Base-by-base conservation (phyloP, 2,113 vertebrate species). In the Eclectus roratus region DNA sequence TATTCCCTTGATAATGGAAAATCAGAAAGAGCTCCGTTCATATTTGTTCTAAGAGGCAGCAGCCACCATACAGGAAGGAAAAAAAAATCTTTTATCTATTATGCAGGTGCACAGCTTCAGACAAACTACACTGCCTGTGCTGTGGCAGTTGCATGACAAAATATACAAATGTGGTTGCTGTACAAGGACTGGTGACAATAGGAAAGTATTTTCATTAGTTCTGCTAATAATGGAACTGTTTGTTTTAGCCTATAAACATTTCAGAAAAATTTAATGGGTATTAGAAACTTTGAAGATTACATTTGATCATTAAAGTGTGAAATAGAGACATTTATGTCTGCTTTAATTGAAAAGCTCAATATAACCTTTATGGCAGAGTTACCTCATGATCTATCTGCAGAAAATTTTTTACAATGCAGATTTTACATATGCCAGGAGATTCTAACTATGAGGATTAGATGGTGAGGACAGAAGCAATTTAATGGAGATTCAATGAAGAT, bases 331-430 rank as follows among this genome's bases (percentile, higher is more conserved):
- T 88, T 66, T 92, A 88, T 79, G 43, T 71, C 60, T 74, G 17
- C 83, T 92, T 93, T 92, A 92, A 93, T 60, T 89, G 80, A 95
- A 94, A 91, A 91, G 29, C 33, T 86, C 55, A 80, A 63, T 58
- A 15, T 23, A 95, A 93, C 50, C 35, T 95, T 94, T 91, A 63
- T 6, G 3, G 53, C 37, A 90, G 80, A 93, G 37, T 80, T 95
- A 55, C 49, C 43, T 88, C 50, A 44, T 81, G 49, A 80, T 89
- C 24, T 50, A 88, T 84, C 53, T 76, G 61, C 70, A 88, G 29
- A 44, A 56, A 5, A 25, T 49, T 58, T 15, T 83, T 78, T 49
- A 29, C 28, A 3, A 0, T 25, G 43, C 12, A 29, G 65, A 77
- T 85, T 92, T 83, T 83, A 55, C 15, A 10, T 83, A 83, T 3